These are phyloP conservation scores for Malaclemys terrapin DNA, from an alignment of 2,113 vertebrate species.

Conservation along the genomic window DNA sequence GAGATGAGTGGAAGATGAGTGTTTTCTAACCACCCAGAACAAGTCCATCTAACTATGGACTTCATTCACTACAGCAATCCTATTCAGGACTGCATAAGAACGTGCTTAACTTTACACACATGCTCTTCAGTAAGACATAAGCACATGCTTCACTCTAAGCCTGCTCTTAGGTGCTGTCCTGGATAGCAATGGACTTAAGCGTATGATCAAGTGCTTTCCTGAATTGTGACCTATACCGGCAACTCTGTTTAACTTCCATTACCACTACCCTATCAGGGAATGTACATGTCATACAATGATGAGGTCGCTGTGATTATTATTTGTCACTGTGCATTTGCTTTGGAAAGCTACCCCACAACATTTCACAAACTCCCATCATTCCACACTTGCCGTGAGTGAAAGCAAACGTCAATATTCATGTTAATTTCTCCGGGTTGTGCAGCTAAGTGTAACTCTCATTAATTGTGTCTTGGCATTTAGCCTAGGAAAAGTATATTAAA, in stretches of 20 bases:
- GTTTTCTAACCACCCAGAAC: background rate
- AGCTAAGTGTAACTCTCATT: background rate
- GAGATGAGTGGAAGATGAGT: background rate
- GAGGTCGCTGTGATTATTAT: fast-evolving
- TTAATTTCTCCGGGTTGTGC: slow-evolving; percentile 11
- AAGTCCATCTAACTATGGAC: background rate
- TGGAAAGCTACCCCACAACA: background rate
- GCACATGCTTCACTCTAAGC: background rate
- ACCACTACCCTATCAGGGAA: background rate
- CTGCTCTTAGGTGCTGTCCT: background rate
- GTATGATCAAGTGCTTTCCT: background rate
- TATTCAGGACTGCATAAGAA: background rate
- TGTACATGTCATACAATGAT: background rate
- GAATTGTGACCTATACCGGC: background rate
- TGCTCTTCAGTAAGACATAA: background rate
- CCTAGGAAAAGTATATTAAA: slow-evolving; percentile 7
- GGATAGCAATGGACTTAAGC: background rate
- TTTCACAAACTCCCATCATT: background rate
- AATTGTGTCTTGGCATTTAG: slow-evolving; percentile 6
- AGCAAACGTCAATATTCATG: background rate
- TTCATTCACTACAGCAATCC: background rate
- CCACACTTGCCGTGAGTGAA: background rate
- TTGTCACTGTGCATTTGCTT: background rate
- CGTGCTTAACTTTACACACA: no score
- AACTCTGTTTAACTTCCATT: background rate